Conservation (phyloP, 2,113 vertebrate species). For the Paramisgurnus dabryanus region DNA sequence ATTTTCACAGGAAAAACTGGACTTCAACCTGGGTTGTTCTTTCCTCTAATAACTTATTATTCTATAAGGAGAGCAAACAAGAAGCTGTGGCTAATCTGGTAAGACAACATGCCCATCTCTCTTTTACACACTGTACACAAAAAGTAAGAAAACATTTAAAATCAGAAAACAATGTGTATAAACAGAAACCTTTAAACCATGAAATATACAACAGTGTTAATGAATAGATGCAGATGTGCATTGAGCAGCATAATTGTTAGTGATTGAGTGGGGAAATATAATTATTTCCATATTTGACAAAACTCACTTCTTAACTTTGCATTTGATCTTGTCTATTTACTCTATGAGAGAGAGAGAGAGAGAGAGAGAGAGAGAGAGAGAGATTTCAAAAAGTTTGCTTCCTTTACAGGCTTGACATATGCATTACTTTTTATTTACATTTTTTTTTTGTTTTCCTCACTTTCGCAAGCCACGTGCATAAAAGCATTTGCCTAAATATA, state of each 20-base stretch:
- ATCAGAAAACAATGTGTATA: neutral
- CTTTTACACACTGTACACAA: neutral
- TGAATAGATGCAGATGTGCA: conserved; percentile 13
- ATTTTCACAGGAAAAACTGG: conserved; percentile 86
- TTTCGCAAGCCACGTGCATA: too few species aligned
- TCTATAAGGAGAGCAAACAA: conserved; percentile 91
- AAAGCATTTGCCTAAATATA: too few species aligned
- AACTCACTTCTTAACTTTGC: conserved; percentile 38
- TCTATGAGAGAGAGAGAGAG: conserved; percentile 18
- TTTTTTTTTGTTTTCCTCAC: too few species aligned
- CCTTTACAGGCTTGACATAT: conserved; percentile 62
- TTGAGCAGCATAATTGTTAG: conserved; percentile 23
- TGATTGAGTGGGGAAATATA: conserved; percentile 18
- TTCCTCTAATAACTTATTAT: conserved; percentile 79
- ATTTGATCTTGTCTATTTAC: conserved; percentile 27
- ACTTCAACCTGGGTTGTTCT: conserved; percentile 83
- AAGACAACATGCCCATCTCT: conserved; percentile 42
- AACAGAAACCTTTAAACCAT: conserved; percentile 9
- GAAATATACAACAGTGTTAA: neutral
- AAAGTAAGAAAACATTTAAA: too few species aligned
- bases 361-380: neutral
- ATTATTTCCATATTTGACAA: conserved; percentile 37
- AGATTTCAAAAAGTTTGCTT: conserved; percentile 42
- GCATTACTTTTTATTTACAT: too few species aligned
- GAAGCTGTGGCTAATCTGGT: conserved; percentile 78